phyloP scores from a whole-genome alignment of 2,888 invertebrate species.

The Orchestes rusci region DNA sequence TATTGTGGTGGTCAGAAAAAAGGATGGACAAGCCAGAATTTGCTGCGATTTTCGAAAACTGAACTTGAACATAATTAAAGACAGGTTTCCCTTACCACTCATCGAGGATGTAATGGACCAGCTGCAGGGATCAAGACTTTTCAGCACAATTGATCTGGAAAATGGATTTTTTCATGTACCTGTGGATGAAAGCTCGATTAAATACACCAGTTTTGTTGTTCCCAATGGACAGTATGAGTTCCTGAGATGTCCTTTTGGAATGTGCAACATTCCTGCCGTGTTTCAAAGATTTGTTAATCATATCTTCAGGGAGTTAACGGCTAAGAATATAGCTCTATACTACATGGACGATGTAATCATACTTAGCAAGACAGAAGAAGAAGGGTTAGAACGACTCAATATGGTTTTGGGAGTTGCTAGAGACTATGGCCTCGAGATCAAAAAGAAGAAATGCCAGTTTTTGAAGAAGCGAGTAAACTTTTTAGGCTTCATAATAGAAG shows the following conservation, averaged over 20 bases:
- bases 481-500: constrained; percentile 25
- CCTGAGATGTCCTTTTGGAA: constrained; percentile 38
- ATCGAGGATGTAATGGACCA: constrained; percentile 21
- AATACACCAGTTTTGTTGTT: constrained; percentile 39
- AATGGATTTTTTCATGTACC: too few species aligned
- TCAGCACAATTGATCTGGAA: too few species aligned
- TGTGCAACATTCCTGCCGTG: constrained; percentile 27
- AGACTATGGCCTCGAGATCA: constrained; percentile 31
- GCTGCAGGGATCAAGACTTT: constrained; percentile 23
- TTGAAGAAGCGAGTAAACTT: constrained; percentile 28
- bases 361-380: constrained; percentile 25
- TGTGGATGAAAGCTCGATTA: constrained; percentile 22
- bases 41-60: too few species aligned
- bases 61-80: constrained; percentile 12
- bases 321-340: constrained; percentile 12
- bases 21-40: too few species aligned
- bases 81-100: constrained; percentile 24
- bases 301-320: constrained; percentile 28
- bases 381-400: constrained; percentile 10
- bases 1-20: constrained; percentile 9
- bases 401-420: constrained; percentile 7
- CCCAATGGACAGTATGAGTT: constrained; percentile 39
- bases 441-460: constrained; percentile 38
- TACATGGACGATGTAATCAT: constrained; percentile 31
- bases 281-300: constrained; percentile 9